phyloP scores from a whole-genome alignment of 2,113 vertebrate genomes.

The Onychostruthus taczanowskii region DNA sequence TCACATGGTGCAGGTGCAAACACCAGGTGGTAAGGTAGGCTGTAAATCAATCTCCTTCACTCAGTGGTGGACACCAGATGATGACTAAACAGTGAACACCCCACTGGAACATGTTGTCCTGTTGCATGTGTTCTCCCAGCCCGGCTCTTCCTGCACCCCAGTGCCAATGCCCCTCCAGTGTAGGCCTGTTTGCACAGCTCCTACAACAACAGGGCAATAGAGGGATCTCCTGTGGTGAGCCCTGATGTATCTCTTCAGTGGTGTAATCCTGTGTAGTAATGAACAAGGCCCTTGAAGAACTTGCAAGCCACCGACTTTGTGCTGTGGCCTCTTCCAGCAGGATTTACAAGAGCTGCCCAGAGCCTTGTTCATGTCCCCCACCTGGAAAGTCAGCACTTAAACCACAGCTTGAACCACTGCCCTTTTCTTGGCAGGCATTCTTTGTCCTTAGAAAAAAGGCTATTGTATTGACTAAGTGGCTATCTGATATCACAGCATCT shows the following conservation, averaged over 20 bases:
- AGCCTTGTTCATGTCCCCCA: background rate
- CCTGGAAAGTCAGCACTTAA: background rate
- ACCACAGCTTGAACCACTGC: background rate
- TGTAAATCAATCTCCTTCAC: background rate
- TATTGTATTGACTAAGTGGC: background rate
- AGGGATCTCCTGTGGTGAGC: background rate
- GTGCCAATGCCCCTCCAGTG: background rate
- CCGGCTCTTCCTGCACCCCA: fast-evolving
- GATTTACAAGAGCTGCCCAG: background rate
- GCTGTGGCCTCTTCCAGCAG: background rate
- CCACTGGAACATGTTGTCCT: background rate
- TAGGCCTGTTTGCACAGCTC: background rate
- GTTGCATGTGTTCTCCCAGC: background rate
- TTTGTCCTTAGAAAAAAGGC: background rate
- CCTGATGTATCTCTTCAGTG: background rate
- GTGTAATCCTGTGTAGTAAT: background rate
- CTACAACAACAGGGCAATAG: background rate
- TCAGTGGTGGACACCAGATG: background rate
- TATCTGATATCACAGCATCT: background rate
- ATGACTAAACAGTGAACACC: background rate
- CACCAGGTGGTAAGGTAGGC: background rate
- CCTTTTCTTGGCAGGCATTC: background rate
- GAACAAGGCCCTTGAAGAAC: background rate
- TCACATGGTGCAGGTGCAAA: background rate
- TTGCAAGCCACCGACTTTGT: background rate